These are phyloP conservation scores for Aphrophora alni DNA, from an alignment of 2,888 invertebrate species.

Conservation along the genomic window DNA sequence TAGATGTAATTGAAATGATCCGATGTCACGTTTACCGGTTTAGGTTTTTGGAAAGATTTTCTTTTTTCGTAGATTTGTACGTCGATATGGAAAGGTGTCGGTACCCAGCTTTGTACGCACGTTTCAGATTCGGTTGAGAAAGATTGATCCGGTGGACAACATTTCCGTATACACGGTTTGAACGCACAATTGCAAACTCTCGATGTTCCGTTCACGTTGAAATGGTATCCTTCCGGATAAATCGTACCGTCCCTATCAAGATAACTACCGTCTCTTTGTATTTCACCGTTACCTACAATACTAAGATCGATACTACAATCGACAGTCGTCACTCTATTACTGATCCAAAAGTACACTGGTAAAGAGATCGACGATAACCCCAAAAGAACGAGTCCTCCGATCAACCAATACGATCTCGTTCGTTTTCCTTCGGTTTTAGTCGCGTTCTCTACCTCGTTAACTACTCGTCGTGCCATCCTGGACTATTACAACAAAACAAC, in stretches of 20 bases:
- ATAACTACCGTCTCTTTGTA: background rate
- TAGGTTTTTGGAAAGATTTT: background rate
- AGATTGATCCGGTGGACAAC: background rate
- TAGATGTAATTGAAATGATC: background rate
- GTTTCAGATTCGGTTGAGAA: background rate
- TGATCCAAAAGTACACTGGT: background rate
- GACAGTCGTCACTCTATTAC: background rate
- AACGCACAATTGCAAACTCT: constrained; percentile 23
- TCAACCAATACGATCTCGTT: background rate
- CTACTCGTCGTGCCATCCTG: background rate
- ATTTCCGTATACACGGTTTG: constrained; percentile 26
- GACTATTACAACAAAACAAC: background rate
- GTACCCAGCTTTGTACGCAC: background rate
- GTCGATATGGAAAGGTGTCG: background rate
- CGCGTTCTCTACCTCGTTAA: background rate
- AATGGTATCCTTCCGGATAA: constrained; percentile 16
- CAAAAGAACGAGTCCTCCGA: background rate
- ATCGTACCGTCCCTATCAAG: background rate
- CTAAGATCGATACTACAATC: background rate
- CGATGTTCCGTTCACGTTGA: constrained; percentile 20
- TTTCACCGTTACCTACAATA: background rate
- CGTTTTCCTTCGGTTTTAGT: background rate
- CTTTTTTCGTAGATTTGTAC: background rate
- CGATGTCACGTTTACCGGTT: background rate
- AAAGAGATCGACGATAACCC: background rate